phyloP scores from a whole-genome alignment of 2,888 invertebrate species.

The Idaea straminata region DNA sequence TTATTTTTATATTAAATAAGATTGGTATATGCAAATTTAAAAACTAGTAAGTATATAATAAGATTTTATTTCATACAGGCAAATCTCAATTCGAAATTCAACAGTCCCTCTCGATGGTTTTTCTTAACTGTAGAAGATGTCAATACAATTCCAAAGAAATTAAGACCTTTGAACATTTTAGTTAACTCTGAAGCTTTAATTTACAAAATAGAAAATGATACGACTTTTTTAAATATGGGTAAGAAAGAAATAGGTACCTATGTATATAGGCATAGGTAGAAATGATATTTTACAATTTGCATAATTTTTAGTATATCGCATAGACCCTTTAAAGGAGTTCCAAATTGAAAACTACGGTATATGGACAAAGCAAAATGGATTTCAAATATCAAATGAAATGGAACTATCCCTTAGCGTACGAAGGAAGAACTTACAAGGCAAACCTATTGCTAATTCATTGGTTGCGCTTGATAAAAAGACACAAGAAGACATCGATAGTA shows the following conservation, averaged over 20 bases:
- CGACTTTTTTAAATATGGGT: slow-evolving; percentile 40
- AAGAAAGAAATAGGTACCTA: slow-evolving; percentile 27
- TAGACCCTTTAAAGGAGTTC: slow-evolving; percentile 35
- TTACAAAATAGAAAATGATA: slow-evolving; percentile 24
- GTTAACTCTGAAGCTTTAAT: slow-evolving; percentile 56
- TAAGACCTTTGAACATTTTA: slow-evolving; percentile 37
- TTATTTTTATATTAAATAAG: neutral
- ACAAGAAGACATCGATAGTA: slow-evolving; percentile 36
- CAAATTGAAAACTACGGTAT: slow-evolving; percentile 46
- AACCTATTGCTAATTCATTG: slow-evolving; percentile 32
- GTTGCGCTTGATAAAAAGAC: slow-evolving; percentile 44
- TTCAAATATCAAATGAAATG: slow-evolving; percentile 35
- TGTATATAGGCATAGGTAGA: too few species aligned
- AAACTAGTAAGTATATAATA: slow-evolving; percentile 2
- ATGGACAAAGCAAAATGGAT: slow-evolving; percentile 44
- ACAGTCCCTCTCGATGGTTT: slow-evolving; percentile 53
- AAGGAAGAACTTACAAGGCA: slow-evolving; percentile 46
- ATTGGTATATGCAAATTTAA: neutral
- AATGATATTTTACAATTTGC: neutral
- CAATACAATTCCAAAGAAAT: slow-evolving; percentile 19
- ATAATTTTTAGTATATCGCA: slow-evolving; percentile 51
- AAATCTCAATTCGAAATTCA: slow-evolving; percentile 37
- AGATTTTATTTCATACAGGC: slow-evolving; percentile 34
- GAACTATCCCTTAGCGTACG: slow-evolving; percentile 35
- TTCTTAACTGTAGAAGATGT: slow-evolving; percentile 35